Evolutionary conservation across 1,140 invertebrate genomes (phyloP), one percentile per base, ranked within the genome.

Genomic region (Oncopeltus fasciatus): DNA sequence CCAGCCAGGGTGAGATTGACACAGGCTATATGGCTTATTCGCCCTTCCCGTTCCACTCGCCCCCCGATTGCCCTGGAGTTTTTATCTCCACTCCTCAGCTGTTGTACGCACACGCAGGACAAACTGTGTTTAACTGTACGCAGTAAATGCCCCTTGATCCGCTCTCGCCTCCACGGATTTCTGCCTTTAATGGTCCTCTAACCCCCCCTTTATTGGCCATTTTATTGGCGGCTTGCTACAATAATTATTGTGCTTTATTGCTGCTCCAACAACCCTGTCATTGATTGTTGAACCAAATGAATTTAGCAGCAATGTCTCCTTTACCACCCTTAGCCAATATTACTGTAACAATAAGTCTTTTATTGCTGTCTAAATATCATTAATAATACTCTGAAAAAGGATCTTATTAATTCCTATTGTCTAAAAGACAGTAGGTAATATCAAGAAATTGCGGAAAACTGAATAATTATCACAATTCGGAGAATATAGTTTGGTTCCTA

Each of bases 221-320:
- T 53, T 53, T 53, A 53, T 53, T 53, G 49, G 49, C 49, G 49
- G 49, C 49, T 53, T 53, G 49, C 26, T 53, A 53, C 49, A 53
- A 53, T 53, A 53, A 53, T 53, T 53, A 53, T 53, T 24, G 20
- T 9, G 24, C 9, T 53, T 53, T 53, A 53, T 53, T 53, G 49
- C 49, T 53, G 26, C 20, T 24, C 20, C 49, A 53, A 24, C 49
- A 53, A 53, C 49, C 4, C 2, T 8, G 20, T 9, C 24, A 18
- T 53, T 53, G 49, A 53, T 53, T 53, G 24, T 4, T 26, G 20
- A 14, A 2, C 24, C 49, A 53, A 53, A 14, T 53, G 49, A 53
- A 53, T 53, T 53, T 53, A 27, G 49, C 12, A 18, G 43, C 2
- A n/a, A n/a, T n/a, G n/a, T n/a, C n/a, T n/a, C n/a, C n/a, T n/a